phyloP scores from a whole-genome alignment of 2,797 vertebrate species.

The Prionace glauca region DNA sequence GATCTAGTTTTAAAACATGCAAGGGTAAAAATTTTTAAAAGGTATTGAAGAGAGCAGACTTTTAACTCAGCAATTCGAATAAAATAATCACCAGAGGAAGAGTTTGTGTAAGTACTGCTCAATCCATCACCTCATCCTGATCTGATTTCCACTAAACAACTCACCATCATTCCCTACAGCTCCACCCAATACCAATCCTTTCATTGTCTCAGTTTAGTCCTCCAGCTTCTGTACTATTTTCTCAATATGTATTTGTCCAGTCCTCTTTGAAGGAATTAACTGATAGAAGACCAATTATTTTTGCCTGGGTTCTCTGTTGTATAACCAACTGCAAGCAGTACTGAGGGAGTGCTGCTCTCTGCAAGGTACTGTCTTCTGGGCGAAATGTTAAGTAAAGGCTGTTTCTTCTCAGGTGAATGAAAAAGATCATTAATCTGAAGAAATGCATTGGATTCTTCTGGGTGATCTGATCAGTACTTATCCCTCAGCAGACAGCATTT shows the following conservation, averaged over 20 bases:
- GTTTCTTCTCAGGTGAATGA: not conserved
- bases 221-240: not conserved
- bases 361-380: not conserved
- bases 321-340: not conserved
- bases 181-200: not conserved
- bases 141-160: not conserved
- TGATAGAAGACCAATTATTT: not conserved
- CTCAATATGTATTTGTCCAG: not conserved
- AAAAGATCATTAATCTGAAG: not conserved
- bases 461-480: not conserved
- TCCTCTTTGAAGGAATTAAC: not conserved
- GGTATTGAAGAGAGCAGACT: not conserved
- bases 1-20: not conserved
- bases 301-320: not conserved
- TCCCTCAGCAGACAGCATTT: not conserved
- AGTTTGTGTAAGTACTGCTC: not conserved
- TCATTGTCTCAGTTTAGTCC: not conserved
- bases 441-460: not conserved
- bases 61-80: not conserved
- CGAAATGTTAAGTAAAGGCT: not conserved
- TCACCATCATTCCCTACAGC: not conserved
- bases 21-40: not conserved
- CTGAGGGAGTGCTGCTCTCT: not conserved
- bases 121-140: not conserved
- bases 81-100: not conserved